Base-by-base conservation (phyloP, 1,140 invertebrate genomes). In the Cyphomyrmex costatus region DNA sequence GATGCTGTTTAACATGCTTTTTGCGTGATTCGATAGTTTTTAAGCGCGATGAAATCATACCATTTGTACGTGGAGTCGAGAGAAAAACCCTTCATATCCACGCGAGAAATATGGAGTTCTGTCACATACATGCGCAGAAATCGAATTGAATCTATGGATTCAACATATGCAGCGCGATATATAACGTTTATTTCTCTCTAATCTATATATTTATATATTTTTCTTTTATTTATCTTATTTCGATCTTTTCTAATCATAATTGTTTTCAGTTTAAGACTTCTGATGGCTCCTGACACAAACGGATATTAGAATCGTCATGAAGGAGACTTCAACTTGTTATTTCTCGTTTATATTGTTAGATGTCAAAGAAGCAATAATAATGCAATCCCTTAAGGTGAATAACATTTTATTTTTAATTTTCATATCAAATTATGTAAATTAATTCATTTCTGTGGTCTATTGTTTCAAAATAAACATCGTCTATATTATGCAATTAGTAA, bases 1-100 rank as follows among this genome's bases (percentile, higher is more conserved):
- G 76, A 78, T 65, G 42, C 51, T 19, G 16, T 30, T 65, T 49
- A 49, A 49, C 71, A 76, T 51, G 42, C 10, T 84, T 66, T 66
- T 77, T 77, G 82, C 60, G 73, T 85, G 60, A 77, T 56, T 58
- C 51, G 49, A 24, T n/a, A 24, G 74, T 24, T 42, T 79, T 70
- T 36, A 65, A 12, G 33, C 63, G 73, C 58, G 27, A 76, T 56
- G 14, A 60, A 61, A 77, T 56, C 84, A 42, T 86, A 86, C 51
- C 33, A 19, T 49, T 66, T 51, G 66, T 88, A 80, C 84, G 27
- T 36, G 58, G 33, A 80, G 56, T 42, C 63, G n/a, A 2, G 16
- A 87, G 24, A 30, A 46, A 66, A 68, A 14, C 16, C 33, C 66
- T 46, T 58, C 36, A 36, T 16, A 66, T 60, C 30, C 85, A 61